Evolutionary conservation across 2,888 invertebrate species (phyloP), one percentile per base, ranked within the genome.

Genomic region (Thera obeliscata): DNA sequence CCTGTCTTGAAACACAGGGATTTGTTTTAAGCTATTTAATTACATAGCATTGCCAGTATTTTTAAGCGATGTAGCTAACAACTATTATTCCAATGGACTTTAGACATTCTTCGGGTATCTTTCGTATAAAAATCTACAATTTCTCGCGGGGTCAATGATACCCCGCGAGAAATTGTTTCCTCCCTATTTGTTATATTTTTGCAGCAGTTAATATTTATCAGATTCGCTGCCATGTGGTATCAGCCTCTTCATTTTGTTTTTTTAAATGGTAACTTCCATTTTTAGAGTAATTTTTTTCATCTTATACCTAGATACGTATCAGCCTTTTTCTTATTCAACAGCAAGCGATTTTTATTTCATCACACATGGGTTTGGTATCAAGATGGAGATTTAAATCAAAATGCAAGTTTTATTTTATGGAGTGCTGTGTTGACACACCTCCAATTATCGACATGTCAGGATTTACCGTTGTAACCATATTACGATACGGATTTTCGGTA

Each of bases 361-460:
- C 41, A 59, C 52, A 5, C 33, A 61, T 35, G 35, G 52, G 7
- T 41, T 1, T 57, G 11, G 38, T 66, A 70, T 66, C 63, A 55
- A 67, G 46, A 61, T 61, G 41, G 62, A 65, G 62, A 77, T 75
- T 71, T 70, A 52, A 78, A 77, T 76, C 71, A 63, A 73, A 74
- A 69, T 73, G 74, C 69, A 66, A 69, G 61, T 70, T 71, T 12
- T 41, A 56, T 56, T 72, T 61, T 67, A 74, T 71, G 67, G 61
- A 56, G 68, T 67, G 66, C 69, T 73, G 77, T 79, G 81, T 81
- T 83, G 81, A 81, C 82, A 82, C 74, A 74, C 75, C 78, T 78
- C 79, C 74, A 80, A 81, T 84, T 81, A 81, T 79, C 74, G 69
- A 73, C 74, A 70, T 75, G 74, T 77, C 78, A 75, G 70, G 76